phyloP scores from a whole-genome alignment of 64 coral and sea anemone genomes.

The Acropora yongei region DNA sequence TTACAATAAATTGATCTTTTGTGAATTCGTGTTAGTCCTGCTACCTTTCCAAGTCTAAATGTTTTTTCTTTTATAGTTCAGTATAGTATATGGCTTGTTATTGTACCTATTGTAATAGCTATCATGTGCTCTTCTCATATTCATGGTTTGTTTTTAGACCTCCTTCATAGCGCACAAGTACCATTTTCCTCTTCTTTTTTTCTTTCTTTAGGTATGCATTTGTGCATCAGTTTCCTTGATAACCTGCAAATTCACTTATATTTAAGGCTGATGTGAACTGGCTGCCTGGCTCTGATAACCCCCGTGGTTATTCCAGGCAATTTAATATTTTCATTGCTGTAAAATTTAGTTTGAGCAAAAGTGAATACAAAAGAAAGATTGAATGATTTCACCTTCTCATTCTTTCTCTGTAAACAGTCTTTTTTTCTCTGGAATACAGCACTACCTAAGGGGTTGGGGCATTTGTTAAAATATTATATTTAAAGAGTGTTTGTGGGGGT shows the following conservation, averaged over 20 bases:
- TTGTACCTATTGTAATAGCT: neutral
- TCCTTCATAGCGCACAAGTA: slow-evolving; percentile 1
- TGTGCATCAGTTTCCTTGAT: neutral
- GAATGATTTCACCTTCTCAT: too few species aligned
- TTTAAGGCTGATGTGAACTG: too few species aligned
- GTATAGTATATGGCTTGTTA: neutral
- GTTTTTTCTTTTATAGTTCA: too few species aligned
- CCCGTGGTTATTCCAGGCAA: neutral
- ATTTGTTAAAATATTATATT: slow-evolving; percentile 17
- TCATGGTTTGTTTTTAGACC: neutral
- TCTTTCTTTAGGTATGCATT: neutral
- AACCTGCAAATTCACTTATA: neutral
- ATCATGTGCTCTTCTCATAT: neutral
- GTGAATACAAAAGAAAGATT: neutral
- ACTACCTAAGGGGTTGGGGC: neutral
- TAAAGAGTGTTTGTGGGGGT: neutral
- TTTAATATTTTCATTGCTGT: neutral
- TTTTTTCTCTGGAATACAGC: too few species aligned
- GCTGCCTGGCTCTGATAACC: too few species aligned
- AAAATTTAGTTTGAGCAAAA: slow-evolving; percentile 1
- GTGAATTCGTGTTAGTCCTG: neutral
- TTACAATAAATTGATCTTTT: neutral
- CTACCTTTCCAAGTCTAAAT: too few species aligned
- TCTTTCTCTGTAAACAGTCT: too few species aligned
- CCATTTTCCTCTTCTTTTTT: neutral